Percentiles rank a stretch among this genome's conserved stretches.
Conservation (phyloP, 2,797 vertebrate genomes). For the Poeciliopsis gracilis region DNA sequence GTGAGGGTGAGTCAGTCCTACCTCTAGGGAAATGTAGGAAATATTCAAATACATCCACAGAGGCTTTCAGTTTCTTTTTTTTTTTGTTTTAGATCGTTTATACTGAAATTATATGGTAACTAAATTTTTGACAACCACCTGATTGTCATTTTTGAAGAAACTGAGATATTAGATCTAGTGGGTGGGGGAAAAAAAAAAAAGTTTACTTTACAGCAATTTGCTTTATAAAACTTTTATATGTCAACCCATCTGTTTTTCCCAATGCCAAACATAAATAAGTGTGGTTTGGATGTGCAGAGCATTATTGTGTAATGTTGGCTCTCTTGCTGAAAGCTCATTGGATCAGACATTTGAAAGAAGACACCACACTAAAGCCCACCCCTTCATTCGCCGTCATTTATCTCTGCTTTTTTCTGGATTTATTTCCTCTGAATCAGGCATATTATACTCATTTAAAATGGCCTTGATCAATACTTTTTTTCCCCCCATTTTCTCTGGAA, state of each 20-base stretch:
- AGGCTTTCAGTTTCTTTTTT: too few relatives aligned
- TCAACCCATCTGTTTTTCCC: not conserved
- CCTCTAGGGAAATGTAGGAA: not conserved
- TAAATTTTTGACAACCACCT: not conserved
- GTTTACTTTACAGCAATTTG: not conserved
- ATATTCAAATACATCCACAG: not conserved
- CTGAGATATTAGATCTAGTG: not conserved
- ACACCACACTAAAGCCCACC: slow-evolving; percentile 1
- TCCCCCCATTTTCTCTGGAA: not conserved
- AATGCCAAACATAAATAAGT: not conserved
- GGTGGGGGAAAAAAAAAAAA: not conserved
- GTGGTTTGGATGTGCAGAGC: not conserved
- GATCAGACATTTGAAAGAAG: slow-evolving; percentile 4
- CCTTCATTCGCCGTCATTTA: not conserved
- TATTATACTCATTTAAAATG: not conserved
- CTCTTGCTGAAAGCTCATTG: not conserved
- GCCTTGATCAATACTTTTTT: too few relatives aligned
- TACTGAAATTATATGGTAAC: not conserved
- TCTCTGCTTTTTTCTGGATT: not conserved
- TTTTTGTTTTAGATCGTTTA: not conserved
- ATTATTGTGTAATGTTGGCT: slow-evolving; percentile 2
- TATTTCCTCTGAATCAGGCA: not conserved
- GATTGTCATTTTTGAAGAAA: not conserved
- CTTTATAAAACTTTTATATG: not conserved
- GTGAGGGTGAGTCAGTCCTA: not conserved